Evolutionary conservation across 2,888 invertebrate species (phyloP).

Genomic region (Aricia artaxerxes): DNA sequence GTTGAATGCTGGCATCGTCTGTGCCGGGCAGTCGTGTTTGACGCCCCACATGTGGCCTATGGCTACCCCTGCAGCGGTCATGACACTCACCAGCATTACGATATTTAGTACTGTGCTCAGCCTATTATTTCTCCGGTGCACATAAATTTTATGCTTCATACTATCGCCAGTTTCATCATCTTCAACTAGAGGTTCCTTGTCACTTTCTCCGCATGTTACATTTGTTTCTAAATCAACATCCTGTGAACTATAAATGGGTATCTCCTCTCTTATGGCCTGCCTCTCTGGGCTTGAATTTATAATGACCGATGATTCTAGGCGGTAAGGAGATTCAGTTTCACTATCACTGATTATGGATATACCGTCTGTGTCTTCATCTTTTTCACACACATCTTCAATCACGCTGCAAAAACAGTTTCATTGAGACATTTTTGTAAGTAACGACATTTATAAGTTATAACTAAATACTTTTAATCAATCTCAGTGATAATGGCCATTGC

Average conservation of each 20-base stretch:
- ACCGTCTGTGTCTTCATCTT: slow-evolving; percentile 77
- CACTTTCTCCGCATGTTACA: slow-evolving; percentile 44
- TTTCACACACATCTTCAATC: slow-evolving; percentile 53
- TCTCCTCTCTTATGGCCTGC: slow-evolving; percentile 49
- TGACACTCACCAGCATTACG: slow-evolving; percentile 72
- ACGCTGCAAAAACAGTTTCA: not conserved
- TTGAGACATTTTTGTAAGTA: not conserved
- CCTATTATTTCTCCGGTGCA: slow-evolving; percentile 72
- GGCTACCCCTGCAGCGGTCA: slow-evolving; percentile 74
- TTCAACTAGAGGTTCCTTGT: slow-evolving; percentile 54
- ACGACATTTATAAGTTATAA: not conserved
- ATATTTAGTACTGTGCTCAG: slow-evolving; percentile 72
- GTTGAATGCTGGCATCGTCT: slow-evolving; percentile 65
- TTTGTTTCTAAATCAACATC: slow-evolving; percentile 41
- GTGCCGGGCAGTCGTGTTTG: slow-evolving; percentile 65
- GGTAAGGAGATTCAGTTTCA: slow-evolving; percentile 62
- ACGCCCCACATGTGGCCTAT: slow-evolving; percentile 78
- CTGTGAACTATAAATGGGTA: slow-evolving; percentile 49
- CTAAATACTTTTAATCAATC: too few relatives aligned
- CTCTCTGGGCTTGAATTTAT: slow-evolving; percentile 47
- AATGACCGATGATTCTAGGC: slow-evolving; percentile 47
- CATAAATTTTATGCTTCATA: slow-evolving; percentile 71
- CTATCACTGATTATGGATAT: slow-evolving; percentile 77
- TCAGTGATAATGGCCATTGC: too few relatives aligned
- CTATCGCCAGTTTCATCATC: slow-evolving; percentile 60